These are phyloP conservation scores for Gyrodactylus salaris DNA, from an alignment of 1,140 invertebrate species.

Conservation along the genomic window DNA sequence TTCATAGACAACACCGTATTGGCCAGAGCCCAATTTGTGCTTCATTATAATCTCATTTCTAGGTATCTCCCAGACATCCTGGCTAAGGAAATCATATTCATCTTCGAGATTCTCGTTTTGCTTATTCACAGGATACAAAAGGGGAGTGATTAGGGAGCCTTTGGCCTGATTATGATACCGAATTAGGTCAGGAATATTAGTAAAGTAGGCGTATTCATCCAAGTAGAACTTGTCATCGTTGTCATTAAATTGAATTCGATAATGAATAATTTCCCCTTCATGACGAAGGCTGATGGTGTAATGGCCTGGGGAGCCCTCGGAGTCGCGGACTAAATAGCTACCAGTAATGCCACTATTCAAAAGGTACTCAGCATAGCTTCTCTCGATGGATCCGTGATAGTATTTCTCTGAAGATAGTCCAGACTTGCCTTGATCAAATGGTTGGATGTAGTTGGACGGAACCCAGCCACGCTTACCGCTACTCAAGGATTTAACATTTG, in stretches of 20 bases:
- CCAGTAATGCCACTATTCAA: constrained; percentile 91
- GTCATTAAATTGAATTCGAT: constrained; percentile 64
- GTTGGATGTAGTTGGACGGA: constrained; percentile 27
- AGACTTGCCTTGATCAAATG: neutral
- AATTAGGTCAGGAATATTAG: neutral
- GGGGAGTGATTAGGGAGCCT: neutral
- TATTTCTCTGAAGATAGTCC: constrained; percentile 5
- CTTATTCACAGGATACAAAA: neutral
- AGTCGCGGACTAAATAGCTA: constrained; percentile 78
- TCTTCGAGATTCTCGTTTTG: neutral
- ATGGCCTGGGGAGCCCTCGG: constrained; percentile 78
- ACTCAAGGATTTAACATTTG: neutral
- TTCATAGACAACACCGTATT: constrained; percentile 97
- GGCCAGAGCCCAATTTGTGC: constrained; percentile 69
- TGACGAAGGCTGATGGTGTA: constrained; percentile 63
- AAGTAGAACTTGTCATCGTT: neutral
- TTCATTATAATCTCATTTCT: constrained; percentile 92
- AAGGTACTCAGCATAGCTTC: constrained; percentile 83
- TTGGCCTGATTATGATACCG: neutral
- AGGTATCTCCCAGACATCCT: constrained; percentile 30
- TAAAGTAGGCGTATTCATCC: neutral
- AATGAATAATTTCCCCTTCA: constrained; percentile 65
- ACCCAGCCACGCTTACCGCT: constrained; percentile 76
- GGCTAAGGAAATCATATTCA: neutral
- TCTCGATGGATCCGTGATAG: constrained; percentile 50